Base-by-base conservation (phyloP, 2,113 vertebrate genomes). In the Thunnus maccoyii region DNA sequence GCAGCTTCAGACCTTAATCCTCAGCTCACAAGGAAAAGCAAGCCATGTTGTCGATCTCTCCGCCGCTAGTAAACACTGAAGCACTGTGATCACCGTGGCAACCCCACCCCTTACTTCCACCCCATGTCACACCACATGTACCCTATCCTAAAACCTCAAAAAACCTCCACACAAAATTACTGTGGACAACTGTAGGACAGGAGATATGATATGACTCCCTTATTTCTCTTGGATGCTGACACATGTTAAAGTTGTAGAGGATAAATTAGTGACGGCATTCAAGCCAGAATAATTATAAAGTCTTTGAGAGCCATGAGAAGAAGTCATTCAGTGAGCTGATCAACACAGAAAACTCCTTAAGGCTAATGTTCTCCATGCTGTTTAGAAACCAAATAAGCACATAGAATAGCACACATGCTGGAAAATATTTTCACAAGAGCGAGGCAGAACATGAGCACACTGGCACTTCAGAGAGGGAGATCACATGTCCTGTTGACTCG, bases 351-450 rank as follows among this genome's bases (percentile, higher is more conserved):
- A 93, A 94, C 86, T 81, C 72, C 93, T 91, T 76, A 86, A 90
- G 91, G 93, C 91, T 86, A 93, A 94, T 93, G 90, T 92, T 94
- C 89, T 92, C 72, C 83, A 75, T 74, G 87, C 88, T 93, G 89
- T 94, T 90, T 93, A 79, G 90, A 94, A 91, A 89, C 88, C 89
- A 92, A 93, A 93, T 82, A 94, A 92, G 89, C 83, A 92, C 80
- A 83, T n/a, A 90, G 89, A 91, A 90, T 92, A 90, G 89, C 88
- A 87, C 85, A 92, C 86, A 89, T 84, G 86, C 86, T 86, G 85
- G 88, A 91, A 92, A 93, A 92, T 89, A 88, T 93, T 92, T 93
- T 93, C 80, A 86, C 76, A 91, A 86, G 91, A 80, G 86, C 20
- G 52, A 86, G 76, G 82, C 78, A 83, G 87, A 88, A 86, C 87